These are phyloP conservation scores for Eubasilissa regina DNA, from an alignment of 1,140 invertebrate genomes.

Conservation along the genomic window DNA sequence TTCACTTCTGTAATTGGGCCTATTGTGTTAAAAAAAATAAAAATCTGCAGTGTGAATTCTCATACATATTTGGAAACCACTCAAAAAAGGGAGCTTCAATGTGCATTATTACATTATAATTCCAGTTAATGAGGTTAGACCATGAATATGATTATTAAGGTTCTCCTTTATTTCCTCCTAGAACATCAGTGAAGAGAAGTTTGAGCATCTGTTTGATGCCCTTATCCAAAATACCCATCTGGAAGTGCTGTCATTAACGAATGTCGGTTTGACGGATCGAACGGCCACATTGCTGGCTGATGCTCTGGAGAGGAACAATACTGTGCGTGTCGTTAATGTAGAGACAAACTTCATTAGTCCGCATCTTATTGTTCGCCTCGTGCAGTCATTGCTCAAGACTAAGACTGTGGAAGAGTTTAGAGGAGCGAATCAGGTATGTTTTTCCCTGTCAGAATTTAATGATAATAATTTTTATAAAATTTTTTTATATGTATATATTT, in stretches of 20 bases:
- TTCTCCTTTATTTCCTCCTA: slow-evolving; percentile 76
- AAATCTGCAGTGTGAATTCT: too few relatives aligned
- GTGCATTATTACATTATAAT: too few relatives aligned
- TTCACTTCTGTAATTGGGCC: too few relatives aligned
- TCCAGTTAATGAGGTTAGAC: too few relatives aligned
- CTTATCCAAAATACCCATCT: slow-evolving; percentile 92
- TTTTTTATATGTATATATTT: too few relatives aligned
- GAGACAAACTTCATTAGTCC: slow-evolving; percentile 97
- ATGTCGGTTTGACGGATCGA: slow-evolving; percentile 93
- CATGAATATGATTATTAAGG: too few relatives aligned
- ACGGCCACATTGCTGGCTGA: slow-evolving; percentile 88
- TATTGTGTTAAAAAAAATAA: too few relatives aligned
- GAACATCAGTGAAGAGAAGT: slow-evolving; percentile 98
- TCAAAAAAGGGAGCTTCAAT: too few relatives aligned
- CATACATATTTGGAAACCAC: too few relatives aligned
- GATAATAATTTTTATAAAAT: too few relatives aligned
- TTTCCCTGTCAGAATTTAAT: not conserved
- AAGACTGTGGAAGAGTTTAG: slow-evolving; percentile 93
- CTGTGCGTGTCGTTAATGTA: slow-evolving; percentile 92
- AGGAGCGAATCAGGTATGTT: slow-evolving; percentile 93
- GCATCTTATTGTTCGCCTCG: slow-evolving; percentile 85
- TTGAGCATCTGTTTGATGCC: slow-evolving; percentile 90
- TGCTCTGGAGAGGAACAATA: slow-evolving; percentile 89
- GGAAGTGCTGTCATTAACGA: slow-evolving; percentile 93
- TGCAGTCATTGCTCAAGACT: slow-evolving; percentile 88